These are phyloP conservation scores for Luperina testacea DNA, from an alignment of 2,888 invertebrate species.

Conservation along the genomic window DNA sequence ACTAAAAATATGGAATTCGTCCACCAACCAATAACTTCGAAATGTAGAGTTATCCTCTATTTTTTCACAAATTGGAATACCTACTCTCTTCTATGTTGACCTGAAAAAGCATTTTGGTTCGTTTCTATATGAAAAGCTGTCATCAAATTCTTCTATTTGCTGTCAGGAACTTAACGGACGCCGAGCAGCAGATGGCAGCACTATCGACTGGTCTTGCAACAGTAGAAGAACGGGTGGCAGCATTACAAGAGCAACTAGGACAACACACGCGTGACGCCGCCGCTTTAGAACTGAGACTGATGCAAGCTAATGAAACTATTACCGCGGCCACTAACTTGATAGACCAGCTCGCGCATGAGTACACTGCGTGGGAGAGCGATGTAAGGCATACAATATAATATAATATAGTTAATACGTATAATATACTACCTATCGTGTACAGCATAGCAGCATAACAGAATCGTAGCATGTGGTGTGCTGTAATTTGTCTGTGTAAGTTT, in stretches of 20 bases:
- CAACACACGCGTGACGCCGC: conserved; percentile 98
- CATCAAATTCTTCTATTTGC: neutral
- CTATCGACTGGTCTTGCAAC: conserved; percentile 94
- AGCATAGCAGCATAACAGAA: neutral
- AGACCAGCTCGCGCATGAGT: conserved; percentile 96
- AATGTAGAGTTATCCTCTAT: neutral
- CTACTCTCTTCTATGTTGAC: neutral
- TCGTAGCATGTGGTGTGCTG: neutral
- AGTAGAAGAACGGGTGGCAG: conserved; percentile 95
- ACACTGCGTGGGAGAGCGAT: conserved; percentile 94
- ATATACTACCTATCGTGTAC: neutral
- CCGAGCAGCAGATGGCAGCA: conserved; percentile 95
- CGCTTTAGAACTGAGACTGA: conserved; percentile 95
- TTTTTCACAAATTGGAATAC: neutral
- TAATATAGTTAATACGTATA: neutral
- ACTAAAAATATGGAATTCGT: neutral
- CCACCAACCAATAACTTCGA: neutral
- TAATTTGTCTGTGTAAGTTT: neutral
- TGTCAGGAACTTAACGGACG: conserved; percentile 93
- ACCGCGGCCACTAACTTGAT: conserved; percentile 93
- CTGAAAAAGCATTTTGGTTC: neutral
- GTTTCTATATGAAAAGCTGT: neutral
- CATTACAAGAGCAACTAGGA: conserved; percentile 94
- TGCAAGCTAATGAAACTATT: conserved; percentile 94
- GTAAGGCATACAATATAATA: conserved; percentile 70